phyloP scores from a whole-genome alignment of 2,113 vertebrate genomes.

The Pituophis catenifer region DNA sequence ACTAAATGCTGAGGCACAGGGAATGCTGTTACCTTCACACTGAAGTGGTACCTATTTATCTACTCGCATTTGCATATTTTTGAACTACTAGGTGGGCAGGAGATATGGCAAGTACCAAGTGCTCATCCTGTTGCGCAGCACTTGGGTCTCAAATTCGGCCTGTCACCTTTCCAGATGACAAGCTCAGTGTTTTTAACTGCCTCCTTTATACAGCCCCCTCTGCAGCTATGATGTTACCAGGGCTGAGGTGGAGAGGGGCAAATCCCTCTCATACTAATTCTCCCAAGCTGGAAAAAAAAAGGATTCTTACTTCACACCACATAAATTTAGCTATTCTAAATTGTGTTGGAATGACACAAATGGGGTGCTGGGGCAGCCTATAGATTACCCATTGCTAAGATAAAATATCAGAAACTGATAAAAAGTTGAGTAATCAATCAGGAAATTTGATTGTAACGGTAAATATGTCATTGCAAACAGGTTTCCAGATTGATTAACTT shows the following conservation, averaged over 20 bases:
- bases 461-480: too few relatives aligned
- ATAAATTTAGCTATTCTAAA: neutral
- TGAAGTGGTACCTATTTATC: neutral
- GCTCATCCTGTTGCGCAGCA: neutral
- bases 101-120: neutral
- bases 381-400: neutral
- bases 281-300: neutral
- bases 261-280: neutral
- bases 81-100: neutral
- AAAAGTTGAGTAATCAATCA: too few relatives aligned
- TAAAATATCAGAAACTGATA: too few relatives aligned
- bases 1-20: neutral
- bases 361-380: neutral
- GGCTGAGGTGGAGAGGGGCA: neutral
- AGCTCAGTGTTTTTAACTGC: neutral
- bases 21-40: neutral
- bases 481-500: too few relatives aligned
- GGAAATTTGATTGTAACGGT: too few relatives aligned
- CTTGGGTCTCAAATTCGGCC: neutral
- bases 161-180: neutral
- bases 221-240: neutral
- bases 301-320: neutral
- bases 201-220: neutral
- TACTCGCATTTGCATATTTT: neutral
- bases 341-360: neutral